Evolutionary conservation across 2,888 invertebrate species (phyloP).

Genomic region (Molorchus minor): DNA sequence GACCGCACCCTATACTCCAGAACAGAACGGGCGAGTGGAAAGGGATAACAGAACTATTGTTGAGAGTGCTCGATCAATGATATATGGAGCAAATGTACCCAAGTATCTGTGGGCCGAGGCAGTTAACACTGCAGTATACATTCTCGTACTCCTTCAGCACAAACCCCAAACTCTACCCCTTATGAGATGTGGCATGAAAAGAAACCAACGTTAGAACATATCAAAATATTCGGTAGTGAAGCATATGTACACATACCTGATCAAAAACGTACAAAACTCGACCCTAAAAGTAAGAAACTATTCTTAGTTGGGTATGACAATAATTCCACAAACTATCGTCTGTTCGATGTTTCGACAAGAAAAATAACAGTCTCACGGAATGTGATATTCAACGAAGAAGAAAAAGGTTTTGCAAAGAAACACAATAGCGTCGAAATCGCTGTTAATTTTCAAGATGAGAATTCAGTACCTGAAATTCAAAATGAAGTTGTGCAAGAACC

Average conservation of each 20-base stretch:
- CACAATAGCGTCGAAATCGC: no score
- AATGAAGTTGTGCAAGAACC: no score
- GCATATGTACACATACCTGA: background rate
- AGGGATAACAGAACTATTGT: constrained; percentile 51
- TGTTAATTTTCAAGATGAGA: no score
- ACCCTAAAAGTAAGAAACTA: background rate
- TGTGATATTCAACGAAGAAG: background rate
- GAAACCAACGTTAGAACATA: no score
- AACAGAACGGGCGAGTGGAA: constrained; percentile 52
- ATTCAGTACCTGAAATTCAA: no score
- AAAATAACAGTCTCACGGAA: background rate
- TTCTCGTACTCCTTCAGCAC: constrained; percentile 19
- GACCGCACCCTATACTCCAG: constrained; percentile 43
- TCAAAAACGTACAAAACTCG: background rate
- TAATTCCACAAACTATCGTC: no score
- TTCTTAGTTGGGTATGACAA: no score
- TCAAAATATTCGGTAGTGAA: no score
- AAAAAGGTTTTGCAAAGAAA: no score
- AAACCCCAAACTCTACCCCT: constrained; percentile 9
- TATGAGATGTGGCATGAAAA: background rate
- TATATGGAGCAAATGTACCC: constrained; percentile 47
- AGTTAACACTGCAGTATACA: constrained; percentile 46
- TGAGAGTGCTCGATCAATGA: constrained; percentile 51
- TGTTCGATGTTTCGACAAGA: background rate
- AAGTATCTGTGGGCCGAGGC: constrained; percentile 55